Conservation (phyloP, 2,113 vertebrate species). For the Falcunculus frontatus region DNA sequence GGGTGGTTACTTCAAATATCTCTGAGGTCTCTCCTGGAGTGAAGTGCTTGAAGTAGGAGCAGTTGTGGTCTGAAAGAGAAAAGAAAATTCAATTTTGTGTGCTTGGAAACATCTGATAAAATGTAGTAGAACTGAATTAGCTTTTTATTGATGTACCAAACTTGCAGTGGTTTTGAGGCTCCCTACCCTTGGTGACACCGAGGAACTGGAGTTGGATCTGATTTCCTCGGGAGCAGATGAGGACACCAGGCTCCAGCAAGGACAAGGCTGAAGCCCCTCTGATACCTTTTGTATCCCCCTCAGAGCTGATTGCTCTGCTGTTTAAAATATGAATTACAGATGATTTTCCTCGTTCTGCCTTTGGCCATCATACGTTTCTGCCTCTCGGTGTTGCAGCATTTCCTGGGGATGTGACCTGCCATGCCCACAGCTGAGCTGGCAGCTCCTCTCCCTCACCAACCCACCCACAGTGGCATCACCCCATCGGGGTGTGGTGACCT, state of each 20-base stretch:
- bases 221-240: not conserved
- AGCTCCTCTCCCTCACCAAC: not conserved
- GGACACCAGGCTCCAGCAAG: rapidly evolving
- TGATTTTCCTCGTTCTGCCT: not conserved
- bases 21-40: conserved; percentile 84
- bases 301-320: not conserved
- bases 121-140: not conserved
- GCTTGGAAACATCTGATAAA: not conserved
- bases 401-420: not conserved
- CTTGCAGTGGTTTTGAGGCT: not conserved
- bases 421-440: not conserved
- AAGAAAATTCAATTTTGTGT: not conserved
- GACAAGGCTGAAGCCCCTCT: not conserved
- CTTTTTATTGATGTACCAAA: not conserved
- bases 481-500: rapidly evolving
- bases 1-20: conserved; percentile 90
- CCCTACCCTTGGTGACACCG: not conserved
- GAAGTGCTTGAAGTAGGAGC: conserved; percentile 94
- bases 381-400: not conserved
- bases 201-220: not conserved
- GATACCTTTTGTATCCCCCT: not conserved
- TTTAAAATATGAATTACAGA: not conserved
- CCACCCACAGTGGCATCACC: rapidly evolving
- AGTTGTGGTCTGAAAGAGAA: conserved; percentile 81
- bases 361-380: not conserved